Evolutionary conservation across 2,113 vertebrate species (phyloP), one percentile per base, ranked within the genome.

Genomic region (Larimichthys polyactis): DNA sequence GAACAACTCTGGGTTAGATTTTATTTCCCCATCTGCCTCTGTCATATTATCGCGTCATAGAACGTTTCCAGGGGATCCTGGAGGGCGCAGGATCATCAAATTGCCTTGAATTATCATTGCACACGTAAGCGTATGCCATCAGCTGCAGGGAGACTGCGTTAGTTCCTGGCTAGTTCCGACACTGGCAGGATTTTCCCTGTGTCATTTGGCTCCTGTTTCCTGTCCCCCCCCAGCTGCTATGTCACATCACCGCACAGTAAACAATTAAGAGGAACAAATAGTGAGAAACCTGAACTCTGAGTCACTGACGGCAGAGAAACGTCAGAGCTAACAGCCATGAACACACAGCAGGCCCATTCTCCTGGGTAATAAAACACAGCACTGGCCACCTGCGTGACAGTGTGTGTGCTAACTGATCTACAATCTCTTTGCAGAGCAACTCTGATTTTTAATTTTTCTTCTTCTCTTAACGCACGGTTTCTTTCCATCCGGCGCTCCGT

Each of bases 181-280:
- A 29, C 67, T 63, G 79, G 87, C 86, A 79, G 80, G 82, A 87
- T 87, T 88, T 85, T 87, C 83, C 83, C 71, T 57, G 65, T 84
- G 84, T 89, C 90, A 88, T 88, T 84, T 90, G 81, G 79, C 86
- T 86, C 73, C 81, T 9, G 80, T 85, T 94, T 93, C 87, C 88
- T 91, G 90, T 87, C 27, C 27, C 27, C 27, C 65, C 67, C 88
- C 91, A 89, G 93, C 93, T 92, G 91, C 91, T 83, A 27, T 78
- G 87, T 90, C 88, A 71, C 88, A 91, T 90, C 75, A 84, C 36
- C 49, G 19, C 87, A 87, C 76, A 49, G 90, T 94, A 94, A 95
- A 95, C 94, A 95, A 95, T 94, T 92, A 94, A 91, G 91, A 92
- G 92, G 94, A 94, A 95, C 94, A 95, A 95, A 94, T 89, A 89